A percentile compares a stretch with the other conserved stretches of the same genome.
These are phyloP conservation scores for Ceryle rudis DNA, from an alignment of 2,797 vertebrate species.

Conservation along the genomic window DNA sequence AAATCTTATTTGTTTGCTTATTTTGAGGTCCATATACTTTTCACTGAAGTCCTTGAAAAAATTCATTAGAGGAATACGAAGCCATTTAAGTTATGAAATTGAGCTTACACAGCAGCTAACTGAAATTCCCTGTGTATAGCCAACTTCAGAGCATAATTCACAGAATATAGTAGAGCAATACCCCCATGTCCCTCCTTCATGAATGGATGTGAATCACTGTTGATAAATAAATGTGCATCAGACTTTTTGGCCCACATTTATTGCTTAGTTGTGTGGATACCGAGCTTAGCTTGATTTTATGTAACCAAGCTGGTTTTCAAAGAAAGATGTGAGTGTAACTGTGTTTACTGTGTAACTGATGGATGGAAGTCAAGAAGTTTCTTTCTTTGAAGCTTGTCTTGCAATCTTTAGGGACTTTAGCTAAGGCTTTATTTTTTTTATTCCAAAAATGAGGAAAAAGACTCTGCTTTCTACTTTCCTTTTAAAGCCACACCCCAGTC, in stretches of 20 bases:
- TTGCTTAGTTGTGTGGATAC: not conserved
- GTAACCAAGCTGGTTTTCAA: not conserved
- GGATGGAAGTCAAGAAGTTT: conserved; percentile 11
- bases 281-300: conserved; percentile 11
- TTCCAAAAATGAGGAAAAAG: not conserved
- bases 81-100: not conserved
- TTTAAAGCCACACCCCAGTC: not conserved
- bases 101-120: not conserved
- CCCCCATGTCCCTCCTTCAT: not conserved
- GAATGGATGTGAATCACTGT: not conserved
- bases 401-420: not conserved
- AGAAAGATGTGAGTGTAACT: not conserved
- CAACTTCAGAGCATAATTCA: not conserved
- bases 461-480: not conserved
- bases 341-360: conserved; percentile 8
- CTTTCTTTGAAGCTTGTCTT: conserved; percentile 28
- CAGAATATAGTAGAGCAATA: not conserved
- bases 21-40: not conserved
- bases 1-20: not conserved
- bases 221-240: conserved; percentile 15
- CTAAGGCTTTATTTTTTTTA: not conserved
- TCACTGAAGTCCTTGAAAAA: not conserved
- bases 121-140: conserved; percentile 2
- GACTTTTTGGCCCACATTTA: not conserved
- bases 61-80: not conserved